A percentile compares a stretch with the other conserved stretches of the same genome.
Evolutionary conservation across 2,888 invertebrate genomes (phyloP).

Genomic region (Melinaea menophilus): DNA sequence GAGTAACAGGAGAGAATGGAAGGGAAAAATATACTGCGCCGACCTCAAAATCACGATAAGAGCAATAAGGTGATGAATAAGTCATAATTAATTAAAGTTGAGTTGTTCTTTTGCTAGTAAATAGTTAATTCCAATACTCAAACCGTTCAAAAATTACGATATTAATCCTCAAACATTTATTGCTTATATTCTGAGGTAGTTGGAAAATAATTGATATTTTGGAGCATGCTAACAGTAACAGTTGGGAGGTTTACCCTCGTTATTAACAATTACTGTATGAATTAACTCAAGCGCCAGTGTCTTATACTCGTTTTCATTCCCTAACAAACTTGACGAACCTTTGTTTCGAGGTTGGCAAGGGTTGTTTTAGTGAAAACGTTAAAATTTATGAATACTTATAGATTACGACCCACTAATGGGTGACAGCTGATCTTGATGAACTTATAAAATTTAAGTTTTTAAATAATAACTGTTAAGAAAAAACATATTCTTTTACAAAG

Average conservation of each 20-base stretch:
- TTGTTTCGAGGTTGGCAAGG: constrained; percentile 10
- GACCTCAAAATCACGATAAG: too few species aligned
- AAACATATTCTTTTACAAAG: neutral
- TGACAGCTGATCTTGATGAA: neutral
- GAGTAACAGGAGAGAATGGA: too few species aligned
- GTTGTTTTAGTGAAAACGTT: constrained; percentile 22
- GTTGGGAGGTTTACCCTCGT: neutral
- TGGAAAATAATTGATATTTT: neutral
- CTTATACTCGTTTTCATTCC: constrained; percentile 12
- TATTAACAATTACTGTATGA: constrained; percentile 16
- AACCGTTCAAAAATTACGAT: neutral
- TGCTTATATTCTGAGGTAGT: neutral
- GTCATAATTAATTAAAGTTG: neutral
- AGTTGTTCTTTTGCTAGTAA: neutral
- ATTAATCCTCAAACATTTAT: constrained; percentile 5
- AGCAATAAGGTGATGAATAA: too few species aligned
- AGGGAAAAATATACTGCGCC: too few species aligned
- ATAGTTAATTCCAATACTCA: neutral
- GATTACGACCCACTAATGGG: neutral
- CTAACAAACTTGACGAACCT: constrained; percentile 18
- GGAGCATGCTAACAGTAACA: constrained; percentile 3
- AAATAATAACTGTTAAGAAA: too few species aligned
- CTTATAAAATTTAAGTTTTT: neutral
- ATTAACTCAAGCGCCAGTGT: constrained; percentile 9
- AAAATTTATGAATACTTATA: constrained; percentile 1